Evolutionary conservation across 2,888 invertebrate genomes (phyloP).

Genomic region (Helicoverpa assulta): DNA sequence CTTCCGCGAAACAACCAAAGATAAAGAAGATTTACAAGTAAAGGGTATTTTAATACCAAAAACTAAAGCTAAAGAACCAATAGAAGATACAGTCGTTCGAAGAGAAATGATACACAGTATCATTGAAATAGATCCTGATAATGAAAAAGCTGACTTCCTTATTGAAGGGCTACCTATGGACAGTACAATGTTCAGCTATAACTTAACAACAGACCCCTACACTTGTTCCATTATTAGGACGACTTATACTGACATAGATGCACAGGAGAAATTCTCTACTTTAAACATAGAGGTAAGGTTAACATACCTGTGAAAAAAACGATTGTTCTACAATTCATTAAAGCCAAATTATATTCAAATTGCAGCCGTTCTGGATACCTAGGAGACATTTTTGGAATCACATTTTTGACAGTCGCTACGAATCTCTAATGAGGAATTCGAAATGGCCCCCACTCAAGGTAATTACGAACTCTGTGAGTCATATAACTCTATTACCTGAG

Average conservation of each 20-base stretch:
- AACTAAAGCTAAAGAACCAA: conserved; percentile 13
- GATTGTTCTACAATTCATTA: background rate
- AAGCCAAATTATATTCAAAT: conserved; percentile 27
- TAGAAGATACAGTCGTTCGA: conserved; percentile 1
- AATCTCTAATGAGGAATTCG: conserved; percentile 80
- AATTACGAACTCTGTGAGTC: conserved; percentile 22
- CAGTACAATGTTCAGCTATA: conserved; percentile 66
- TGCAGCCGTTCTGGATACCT: conserved; percentile 78
- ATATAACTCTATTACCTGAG: no score
- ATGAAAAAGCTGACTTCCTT: conserved; percentile 74
- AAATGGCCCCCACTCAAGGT: conserved; percentile 85
- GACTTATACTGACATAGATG: conserved; percentile 74
- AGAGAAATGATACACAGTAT: conserved; percentile 42
- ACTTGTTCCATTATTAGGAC: conserved; percentile 69
- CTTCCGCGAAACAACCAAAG: conserved; percentile 33
- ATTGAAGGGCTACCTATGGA: conserved; percentile 70
- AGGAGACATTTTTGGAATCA: conserved; percentile 80
- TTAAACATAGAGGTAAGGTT: conserved; percentile 81
- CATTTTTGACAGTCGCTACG: conserved; percentile 83
- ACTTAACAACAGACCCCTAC: conserved; percentile 62
- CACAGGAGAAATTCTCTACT: conserved; percentile 73
- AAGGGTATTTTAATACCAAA: conserved; percentile 68
- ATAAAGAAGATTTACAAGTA: conserved; percentile 61
- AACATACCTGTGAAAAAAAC: no score
- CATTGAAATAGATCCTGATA: conserved; percentile 59